These are phyloP conservation scores for Dasypogon diadema DNA, from an alignment of 2,888 invertebrate genomes.

Conservation along the genomic window DNA sequence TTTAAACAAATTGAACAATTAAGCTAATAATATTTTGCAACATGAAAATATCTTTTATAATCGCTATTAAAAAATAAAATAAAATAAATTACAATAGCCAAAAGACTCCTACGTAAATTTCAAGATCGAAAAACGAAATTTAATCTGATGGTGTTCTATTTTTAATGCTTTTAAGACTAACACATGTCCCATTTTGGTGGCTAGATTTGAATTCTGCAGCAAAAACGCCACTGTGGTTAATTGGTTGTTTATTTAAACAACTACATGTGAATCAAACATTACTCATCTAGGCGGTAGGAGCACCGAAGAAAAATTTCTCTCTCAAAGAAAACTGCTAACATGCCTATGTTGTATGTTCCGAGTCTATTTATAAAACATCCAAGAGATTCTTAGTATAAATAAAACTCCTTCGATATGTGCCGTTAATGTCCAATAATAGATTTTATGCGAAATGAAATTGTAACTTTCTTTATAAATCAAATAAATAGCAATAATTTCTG, in stretches of 20 bases:
- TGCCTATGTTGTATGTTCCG: not conserved
- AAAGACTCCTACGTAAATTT: slow-evolving; percentile 38
- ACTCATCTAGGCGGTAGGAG: slow-evolving; percentile 10
- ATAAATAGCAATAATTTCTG: too few relatives aligned
- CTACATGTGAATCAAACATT: slow-evolving; percentile 25
- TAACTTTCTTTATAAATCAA: too few relatives aligned
- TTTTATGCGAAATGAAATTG: slow-evolving; percentile 2
- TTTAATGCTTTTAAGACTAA: slow-evolving; percentile 54
- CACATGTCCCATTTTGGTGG: slow-evolving; percentile 56
- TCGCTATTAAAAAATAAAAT: too few relatives aligned
- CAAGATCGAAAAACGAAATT: slow-evolving; percentile 53
- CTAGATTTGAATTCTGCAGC: slow-evolving; percentile 17
- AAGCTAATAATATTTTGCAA: too few relatives aligned
- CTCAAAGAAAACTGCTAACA: not conserved
- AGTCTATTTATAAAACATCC: slow-evolving; percentile 39
- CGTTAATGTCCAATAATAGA: slow-evolving; percentile 16
- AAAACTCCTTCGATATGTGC: slow-evolving; percentile 9
- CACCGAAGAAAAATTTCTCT: not conserved
- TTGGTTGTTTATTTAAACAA: slow-evolving; percentile 42
- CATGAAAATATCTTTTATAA: too few relatives aligned
- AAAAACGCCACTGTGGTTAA: not conserved
- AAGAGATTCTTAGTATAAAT: slow-evolving; percentile 9
- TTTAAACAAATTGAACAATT: too few relatives aligned
- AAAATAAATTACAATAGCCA: not conserved
- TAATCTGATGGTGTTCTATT: slow-evolving; percentile 55